These are phyloP conservation scores for Cichladusa arquata DNA, from an alignment of 2,113 vertebrate genomes.

Conservation along the genomic window DNA sequence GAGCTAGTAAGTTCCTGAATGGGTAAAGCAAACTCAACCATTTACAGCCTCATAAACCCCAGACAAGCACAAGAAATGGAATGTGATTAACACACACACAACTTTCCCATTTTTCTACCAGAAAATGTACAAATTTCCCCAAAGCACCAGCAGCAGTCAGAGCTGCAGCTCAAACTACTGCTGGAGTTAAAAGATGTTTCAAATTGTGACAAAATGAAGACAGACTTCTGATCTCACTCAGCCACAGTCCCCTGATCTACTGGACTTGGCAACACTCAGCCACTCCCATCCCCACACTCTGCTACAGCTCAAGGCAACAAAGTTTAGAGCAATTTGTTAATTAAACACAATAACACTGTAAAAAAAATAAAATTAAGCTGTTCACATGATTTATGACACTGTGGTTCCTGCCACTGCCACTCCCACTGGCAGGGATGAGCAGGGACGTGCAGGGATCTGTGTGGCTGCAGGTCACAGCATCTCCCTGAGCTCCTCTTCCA, in stretches of 20 bases:
- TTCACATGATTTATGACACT: background rate
- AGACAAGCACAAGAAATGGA: background rate
- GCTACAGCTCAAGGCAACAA: background rate
- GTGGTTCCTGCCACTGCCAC: background rate
- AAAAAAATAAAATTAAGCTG: background rate
- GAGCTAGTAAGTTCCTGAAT: background rate
- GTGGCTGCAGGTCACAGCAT: background rate
- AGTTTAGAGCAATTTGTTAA: slow-evolving; percentile 15
- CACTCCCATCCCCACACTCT: background rate
- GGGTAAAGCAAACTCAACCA: background rate
- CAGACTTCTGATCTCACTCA: background rate
- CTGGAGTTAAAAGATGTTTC: background rate
- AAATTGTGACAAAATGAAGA: background rate
- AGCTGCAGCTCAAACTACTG: background rate
- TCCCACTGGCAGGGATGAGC: background rate
- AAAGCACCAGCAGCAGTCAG: background rate
- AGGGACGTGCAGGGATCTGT: background rate
- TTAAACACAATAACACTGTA: background rate
- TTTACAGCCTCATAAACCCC: background rate
- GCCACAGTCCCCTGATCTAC: background rate
- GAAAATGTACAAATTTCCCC: background rate
- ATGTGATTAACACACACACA: background rate
- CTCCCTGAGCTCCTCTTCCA: background rate
- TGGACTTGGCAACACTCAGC: background rate
- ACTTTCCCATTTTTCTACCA: background rate